Evolutionary conservation across 2,888 invertebrate species (phyloP).

Genomic region (Amphipyra tragopoginis): DNA sequence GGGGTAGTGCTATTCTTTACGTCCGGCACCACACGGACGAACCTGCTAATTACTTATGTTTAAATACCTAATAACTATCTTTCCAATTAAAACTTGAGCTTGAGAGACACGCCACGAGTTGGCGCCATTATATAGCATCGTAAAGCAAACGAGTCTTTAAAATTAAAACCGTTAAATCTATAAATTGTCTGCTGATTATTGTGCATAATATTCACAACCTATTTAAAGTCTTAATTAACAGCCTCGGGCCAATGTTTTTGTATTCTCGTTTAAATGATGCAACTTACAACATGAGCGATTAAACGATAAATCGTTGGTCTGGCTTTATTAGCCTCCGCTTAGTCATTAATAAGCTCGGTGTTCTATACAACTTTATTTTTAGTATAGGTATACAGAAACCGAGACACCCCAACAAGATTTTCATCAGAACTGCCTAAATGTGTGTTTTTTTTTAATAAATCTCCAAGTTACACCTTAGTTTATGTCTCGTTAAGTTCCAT

Average conservation of each 20-base stretch:
- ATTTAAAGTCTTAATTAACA: conserved; percentile 32
- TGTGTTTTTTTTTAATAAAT: no score
- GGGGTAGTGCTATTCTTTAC: no score
- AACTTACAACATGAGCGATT: conserved; percentile 1
- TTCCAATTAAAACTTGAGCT: neutral
- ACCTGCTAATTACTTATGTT: no score
- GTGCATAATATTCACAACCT: conserved; percentile 24
- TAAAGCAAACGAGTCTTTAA: conserved; percentile 37
- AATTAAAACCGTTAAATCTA: conserved; percentile 45
- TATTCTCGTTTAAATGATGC: conserved; percentile 8
- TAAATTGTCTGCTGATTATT: conserved; percentile 38
- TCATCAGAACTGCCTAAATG: no score
- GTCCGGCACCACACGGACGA: no score
- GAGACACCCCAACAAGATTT: no score
- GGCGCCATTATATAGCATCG: conserved; percentile 14
- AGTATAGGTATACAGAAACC: no score
- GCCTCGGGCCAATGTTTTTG: conserved; percentile 4
- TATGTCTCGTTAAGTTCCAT: no score
- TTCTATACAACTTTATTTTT: no score
- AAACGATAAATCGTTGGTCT: conserved; percentile 13
- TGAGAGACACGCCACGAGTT: neutral
- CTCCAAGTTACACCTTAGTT: no score
- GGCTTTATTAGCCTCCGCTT: conserved; percentile 2
- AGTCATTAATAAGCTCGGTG: conserved; percentile 1
- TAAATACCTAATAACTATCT: neutral